Evolutionary conservation across 2,888 invertebrate genomes (phyloP), one percentile per base, ranked within the genome.

Genomic region (Phlogophora meticulosa): DNA sequence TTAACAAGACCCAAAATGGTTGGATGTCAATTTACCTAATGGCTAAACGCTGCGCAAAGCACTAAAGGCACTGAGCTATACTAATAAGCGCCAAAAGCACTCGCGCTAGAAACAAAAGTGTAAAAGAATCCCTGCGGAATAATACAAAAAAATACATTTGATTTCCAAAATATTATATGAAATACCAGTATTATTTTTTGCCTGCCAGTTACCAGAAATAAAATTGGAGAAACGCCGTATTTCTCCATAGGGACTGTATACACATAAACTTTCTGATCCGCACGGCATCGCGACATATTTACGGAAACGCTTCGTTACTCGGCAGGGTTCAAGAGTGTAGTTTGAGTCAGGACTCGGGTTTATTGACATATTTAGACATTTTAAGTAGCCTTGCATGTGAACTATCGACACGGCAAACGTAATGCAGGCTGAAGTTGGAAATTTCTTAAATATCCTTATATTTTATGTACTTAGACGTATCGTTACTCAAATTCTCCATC

Each of bases 271-370:
- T 72, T 65, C 28, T 36, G 71, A 73, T 53, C 63, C 59, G 60
- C 72, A 56, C 63, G 80, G 40, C 60, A 68, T 68, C 42, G 73
- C 59, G 76, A 69, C 73, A 69, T 73, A 71, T 68, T 81, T 71
- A 73, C 69, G 62, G 69, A 62, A 60, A 72, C 72, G 68, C 45
- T 79, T 73, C 79, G 76, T 73, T 81, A 68, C 42, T 51, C 34
- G 48, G 43, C 9, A 34, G 56, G 49, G 66, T 62, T 55, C 55
- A 28, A 78, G 69, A 72, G 68, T 65, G 62, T 65, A 69, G 69
- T 72, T 72, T 59, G 61, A 72, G 48, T 62, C 45, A 24, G 45
- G 17, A 59, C 22, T 42, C n/a, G 7, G 46, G 40, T 58, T 67
- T 68, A 68, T 62, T 60, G 71, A 62, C 43, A 53, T 63, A 65